phyloP scores from a whole-genome alignment of 2,113 vertebrate species.

The Oxyruncus cristatus region DNA sequence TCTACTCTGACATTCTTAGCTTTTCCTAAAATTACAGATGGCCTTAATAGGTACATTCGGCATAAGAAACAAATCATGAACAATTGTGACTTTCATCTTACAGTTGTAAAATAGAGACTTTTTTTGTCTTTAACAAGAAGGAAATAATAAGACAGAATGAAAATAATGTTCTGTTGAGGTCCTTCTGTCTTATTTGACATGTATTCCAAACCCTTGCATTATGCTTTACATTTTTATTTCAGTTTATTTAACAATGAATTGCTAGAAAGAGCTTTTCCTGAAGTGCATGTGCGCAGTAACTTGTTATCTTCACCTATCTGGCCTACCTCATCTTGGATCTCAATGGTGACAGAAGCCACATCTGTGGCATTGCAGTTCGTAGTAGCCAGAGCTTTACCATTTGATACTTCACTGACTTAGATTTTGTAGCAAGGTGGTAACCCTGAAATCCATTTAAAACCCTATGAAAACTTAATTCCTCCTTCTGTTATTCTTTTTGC shows the following conservation, averaged over 20 bases:
- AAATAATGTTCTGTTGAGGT: not conserved
- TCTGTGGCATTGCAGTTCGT: not conserved
- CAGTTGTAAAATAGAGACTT: not conserved
- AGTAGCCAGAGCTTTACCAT: not conserved
- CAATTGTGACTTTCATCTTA: not conserved
- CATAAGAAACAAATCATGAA: not conserved
- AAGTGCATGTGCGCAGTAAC: not conserved
- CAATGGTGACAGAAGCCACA: not conserved
- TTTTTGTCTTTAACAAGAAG: not conserved
- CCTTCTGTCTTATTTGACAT: not conserved
- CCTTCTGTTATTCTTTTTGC: not conserved
- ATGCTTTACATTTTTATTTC: not conserved
- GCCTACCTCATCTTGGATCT: not conserved
- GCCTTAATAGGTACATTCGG: not conserved
- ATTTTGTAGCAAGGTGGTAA: not conserved
- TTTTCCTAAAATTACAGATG: not conserved
- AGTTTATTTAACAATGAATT: not conserved
- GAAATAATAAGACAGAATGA: not conserved
- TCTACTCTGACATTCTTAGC: not conserved
- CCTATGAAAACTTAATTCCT: not conserved
- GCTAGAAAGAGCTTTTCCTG: not conserved
- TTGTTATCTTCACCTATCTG: not conserved
- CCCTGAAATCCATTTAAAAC: not conserved
- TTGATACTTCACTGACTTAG: not conserved
- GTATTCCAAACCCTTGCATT: not conserved